Conservation (phyloP, 2,888 invertebrate genomes). For the Tinea trinotella region DNA sequence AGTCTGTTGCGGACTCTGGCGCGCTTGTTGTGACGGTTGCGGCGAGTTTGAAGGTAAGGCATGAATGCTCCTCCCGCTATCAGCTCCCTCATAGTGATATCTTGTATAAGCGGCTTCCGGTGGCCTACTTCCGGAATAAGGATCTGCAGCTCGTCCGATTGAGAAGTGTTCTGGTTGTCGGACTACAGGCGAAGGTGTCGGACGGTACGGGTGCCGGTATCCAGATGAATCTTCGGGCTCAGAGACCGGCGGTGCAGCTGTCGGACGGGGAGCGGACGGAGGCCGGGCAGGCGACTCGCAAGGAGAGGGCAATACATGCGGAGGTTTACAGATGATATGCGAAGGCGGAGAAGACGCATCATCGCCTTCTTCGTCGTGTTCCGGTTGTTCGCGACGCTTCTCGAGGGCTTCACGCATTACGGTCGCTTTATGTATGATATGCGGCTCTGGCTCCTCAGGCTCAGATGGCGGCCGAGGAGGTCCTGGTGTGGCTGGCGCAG, state of each 20-base stretch:
- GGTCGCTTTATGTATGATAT: slow-evolving; percentile 67
- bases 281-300: slow-evolving; percentile 47
- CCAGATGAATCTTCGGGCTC: slow-evolving; percentile 29
- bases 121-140: slow-evolving; percentile 50
- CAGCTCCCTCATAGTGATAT: slow-evolving; percentile 53
- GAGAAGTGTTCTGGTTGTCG: slow-evolving; percentile 51
- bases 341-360: slow-evolving; percentile 62
- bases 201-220: slow-evolving; percentile 6
- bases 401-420: slow-evolving; percentile 68
- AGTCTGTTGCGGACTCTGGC: slow-evolving; percentile 45
- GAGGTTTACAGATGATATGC: slow-evolving; percentile 63
- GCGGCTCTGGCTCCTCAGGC: slow-evolving; percentile 66
- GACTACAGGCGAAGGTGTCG: slow-evolving; percentile 1
- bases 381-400: slow-evolving; percentile 56
- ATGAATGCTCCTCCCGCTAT: slow-evolving; percentile 29
- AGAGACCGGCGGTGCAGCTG: slow-evolving; percentile 26
- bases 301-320: slow-evolving; percentile 48
- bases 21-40: slow-evolving; percentile 45
- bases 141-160: slow-evolving; percentile 52
- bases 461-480: slow-evolving; percentile 65
- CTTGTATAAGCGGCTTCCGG: slow-evolving; percentile 48
- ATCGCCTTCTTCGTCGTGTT: slow-evolving; percentile 51
- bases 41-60: slow-evolving; percentile 40
- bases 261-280: slow-evolving; percentile 30
- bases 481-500: slow-evolving; percentile 39